A percentile compares a stretch with the other conserved stretches of the same genome.
These are phyloP conservation scores for Cataglyphis hispanica DNA, from an alignment of 1,140 invertebrate species.

Conservation along the genomic window DNA sequence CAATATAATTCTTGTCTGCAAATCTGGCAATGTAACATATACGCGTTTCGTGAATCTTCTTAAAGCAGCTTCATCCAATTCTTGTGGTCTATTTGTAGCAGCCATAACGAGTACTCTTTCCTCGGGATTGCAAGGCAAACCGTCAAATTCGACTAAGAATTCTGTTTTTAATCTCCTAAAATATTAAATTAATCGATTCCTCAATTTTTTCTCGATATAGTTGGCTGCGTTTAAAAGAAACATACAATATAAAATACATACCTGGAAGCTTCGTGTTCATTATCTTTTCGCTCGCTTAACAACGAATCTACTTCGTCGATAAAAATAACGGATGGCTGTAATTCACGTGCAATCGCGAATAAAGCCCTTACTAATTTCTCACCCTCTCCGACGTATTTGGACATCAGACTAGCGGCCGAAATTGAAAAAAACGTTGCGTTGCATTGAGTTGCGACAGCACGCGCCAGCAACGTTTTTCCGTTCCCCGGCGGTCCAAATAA, in stretches of 20 bases:
- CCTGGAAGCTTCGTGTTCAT: conserved; percentile 97
- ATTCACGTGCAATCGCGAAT: conserved; percentile 96
- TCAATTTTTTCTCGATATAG: background rate
- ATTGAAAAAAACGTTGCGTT: conserved; percentile 99
- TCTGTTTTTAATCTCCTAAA: conserved; percentile 97
- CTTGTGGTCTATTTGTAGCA: conserved; percentile 98
- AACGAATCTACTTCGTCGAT: conserved; percentile 99
- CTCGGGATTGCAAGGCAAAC: conserved; percentile 93
- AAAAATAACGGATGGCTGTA: conserved; percentile 98
- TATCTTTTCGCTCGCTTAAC: conserved; percentile 95
- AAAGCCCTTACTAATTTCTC: conserved; percentile 98
- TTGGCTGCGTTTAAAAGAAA: background rate
- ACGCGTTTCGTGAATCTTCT: conserved; percentile 97
- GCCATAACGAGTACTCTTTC: conserved; percentile 98
- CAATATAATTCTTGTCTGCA: conserved; percentile 91
- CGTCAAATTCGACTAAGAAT: conserved; percentile 98
- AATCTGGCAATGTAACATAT: conserved; percentile 96
- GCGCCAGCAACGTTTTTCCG: conserved; percentile 96
- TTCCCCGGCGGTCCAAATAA: conserved; percentile 98
- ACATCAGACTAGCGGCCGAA: conserved; percentile 98
- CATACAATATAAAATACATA: conserved; percentile 40
- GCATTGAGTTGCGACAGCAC: conserved; percentile 96
- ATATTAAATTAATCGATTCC: background rate
- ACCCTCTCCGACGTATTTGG: conserved; percentile 98
- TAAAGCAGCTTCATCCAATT: conserved; percentile 97